Base-by-base conservation (phyloP, 2,797 vertebrate genomes). In the Gymnoscopelus microlampas region DNA sequence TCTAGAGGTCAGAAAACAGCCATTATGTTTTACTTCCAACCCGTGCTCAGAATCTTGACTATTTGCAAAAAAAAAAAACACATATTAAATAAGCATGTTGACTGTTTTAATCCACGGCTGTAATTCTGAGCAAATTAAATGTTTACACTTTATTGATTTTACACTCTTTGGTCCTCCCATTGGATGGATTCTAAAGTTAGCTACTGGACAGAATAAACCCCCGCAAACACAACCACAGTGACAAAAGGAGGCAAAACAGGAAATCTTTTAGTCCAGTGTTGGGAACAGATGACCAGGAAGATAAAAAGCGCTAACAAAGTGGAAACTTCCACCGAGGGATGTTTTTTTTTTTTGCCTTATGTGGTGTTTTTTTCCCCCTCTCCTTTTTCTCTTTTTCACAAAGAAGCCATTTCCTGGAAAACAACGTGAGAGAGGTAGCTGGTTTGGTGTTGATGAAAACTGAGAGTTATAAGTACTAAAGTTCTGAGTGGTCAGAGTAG, bases 191-290 rank as follows among this genome's bases (percentile, higher is more conserved):
- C 90, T 89, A 88, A 88, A 91, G 82, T 90, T 92, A 89, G 86
- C 71, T 74, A 60, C 10, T 0, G 14, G 6, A 19, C 61, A 19
- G 7, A 23, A 70, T 71, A 59, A 74, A 81, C 81, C 78, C 71
- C 77, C 64, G 57, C 11, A 86, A 88, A 89, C 90, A 87, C 79
- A 81, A 94, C 91, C 90, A 92, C 94, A 88, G 92, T 97, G 96
- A 97, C 95, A 98, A 95, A 89, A 96, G 85, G 94, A 95, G 95
- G 91, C 93, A 97, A 97, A 98, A 98, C 96, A 98, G 97, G 98
- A 98, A 97, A 96, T 96, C 85, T 96, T 98, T 96, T 92, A 94
- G 92, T 92, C 86, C 78, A 73, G 95, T 94, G 93, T 96, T 93
- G 83, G 92, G 95, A 96, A 94, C 97, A 97, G 96, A 97, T 96